Conservation (phyloP, 2,113 vertebrate genomes). For the Tachysurus fulvidraco region DNA sequence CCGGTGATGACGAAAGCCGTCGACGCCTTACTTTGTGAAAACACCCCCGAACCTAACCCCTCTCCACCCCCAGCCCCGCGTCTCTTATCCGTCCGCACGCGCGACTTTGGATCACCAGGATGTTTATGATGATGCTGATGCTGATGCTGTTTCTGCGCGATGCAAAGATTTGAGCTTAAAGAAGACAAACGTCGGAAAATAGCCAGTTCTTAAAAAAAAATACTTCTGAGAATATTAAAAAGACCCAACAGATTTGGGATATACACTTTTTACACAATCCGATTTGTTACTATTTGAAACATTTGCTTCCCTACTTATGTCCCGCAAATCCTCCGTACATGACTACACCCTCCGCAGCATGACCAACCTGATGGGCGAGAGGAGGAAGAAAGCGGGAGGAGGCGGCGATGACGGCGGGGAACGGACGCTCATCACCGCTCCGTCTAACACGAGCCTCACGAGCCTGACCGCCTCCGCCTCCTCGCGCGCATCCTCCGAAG, state of each 20-base stretch:
- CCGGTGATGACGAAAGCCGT: constrained; percentile 35
- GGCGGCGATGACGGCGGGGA: constrained; percentile 76
- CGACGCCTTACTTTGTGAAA: constrained; percentile 21
- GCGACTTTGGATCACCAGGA: constrained; percentile 22
- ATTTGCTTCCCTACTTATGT: constrained; percentile 76
- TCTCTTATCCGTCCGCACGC: constrained; percentile 10
- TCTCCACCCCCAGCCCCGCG: not conserved
- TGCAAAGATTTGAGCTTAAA: constrained; percentile 9
- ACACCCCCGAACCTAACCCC: not conserved
- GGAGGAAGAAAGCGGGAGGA: constrained; percentile 75
- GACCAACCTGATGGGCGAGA: constrained; percentile 90
- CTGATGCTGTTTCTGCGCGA: constrained; percentile 19
- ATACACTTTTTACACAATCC: not conserved
- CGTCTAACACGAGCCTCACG: constrained; percentile 81
- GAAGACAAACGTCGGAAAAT: not conserved
- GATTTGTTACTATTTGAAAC: constrained; percentile 19
- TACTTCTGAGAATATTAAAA: not conserved
- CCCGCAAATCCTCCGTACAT: constrained; percentile 87
- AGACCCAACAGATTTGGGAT: not conserved
- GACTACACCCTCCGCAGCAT: constrained; percentile 92
- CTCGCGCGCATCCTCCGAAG: constrained; percentile 21
- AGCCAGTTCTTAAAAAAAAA: not conserved
- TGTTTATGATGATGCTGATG: not conserved
- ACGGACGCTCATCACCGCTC: constrained; percentile 82
- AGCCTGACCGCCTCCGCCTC: constrained; percentile 69